Evolutionary conservation across 2,888 invertebrate species (phyloP), one percentile per base, ranked within the genome.

Genomic region (Disparrhopalites patrizii): DNA sequence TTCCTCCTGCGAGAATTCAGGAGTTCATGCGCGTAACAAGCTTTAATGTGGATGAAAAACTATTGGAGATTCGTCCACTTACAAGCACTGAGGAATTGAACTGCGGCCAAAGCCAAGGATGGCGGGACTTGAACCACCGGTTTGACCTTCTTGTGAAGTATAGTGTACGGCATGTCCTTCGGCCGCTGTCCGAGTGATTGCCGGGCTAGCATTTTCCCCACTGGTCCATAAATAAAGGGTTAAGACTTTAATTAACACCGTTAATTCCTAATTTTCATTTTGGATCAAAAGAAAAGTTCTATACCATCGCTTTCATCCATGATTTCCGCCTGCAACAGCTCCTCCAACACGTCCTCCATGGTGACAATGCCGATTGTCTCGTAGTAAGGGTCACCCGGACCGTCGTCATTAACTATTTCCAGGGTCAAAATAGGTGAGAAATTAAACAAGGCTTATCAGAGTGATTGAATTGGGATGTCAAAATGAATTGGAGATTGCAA

Each of bases 221-320:
- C 92, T 93, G 80, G 8, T 82, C n/a, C n/a, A n/a, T 90, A n/a
- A n/a, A n/a, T n/a, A n/a, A n/a, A n/a, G n/a, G n/a, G n/a, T n/a
- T n/a, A n/a, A n/a, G n/a, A n/a, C n/a, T n/a, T n/a, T n/a, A n/a
- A n/a, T n/a, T n/a, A n/a, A n/a, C n/a, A n/a, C n/a, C n/a, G n/a
- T n/a, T n/a, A n/a, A n/a, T n/a, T n/a, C n/a, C n/a, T n/a, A n/a
- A n/a, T n/a, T n/a, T n/a, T n/a, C n/a, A n/a, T n/a, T n/a, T n/a
- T n/a, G n/a, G n/a, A n/a, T n/a, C n/a, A n/a, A n/a, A n/a, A n/a
- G n/a, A n/a, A n/a, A n/a, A n/a, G n/a, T n/a, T n/a, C n/a, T n/a
- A n/a, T n/a, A 1, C 94, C 93, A 79, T 98, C 97, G 0, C 95
- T 97, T 81, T 98, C 97, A 79, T 98, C 97, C 73, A 95, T 88